Percentiles rank a stretch among this genome's conserved stretches.
phyloP scores from a whole-genome alignment of 2,888 invertebrate genomes.

The Chaetogeoica ovagalla region DNA sequence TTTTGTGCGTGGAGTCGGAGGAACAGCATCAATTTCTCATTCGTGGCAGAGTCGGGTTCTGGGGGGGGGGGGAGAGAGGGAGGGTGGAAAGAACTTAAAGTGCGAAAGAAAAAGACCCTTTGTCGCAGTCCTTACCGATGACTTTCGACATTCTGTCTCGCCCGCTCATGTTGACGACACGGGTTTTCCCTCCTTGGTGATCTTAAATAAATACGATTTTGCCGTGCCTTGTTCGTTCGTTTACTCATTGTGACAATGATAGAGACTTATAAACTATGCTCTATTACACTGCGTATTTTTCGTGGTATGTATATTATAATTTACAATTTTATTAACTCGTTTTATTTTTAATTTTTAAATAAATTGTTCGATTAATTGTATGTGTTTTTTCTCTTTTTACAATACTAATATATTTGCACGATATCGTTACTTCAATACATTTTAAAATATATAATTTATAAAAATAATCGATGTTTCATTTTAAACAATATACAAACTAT shows the following conservation, averaged over 20 bases:
- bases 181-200: constrained; percentile 23
- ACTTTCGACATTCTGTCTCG: constrained; percentile 51
- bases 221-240: constrained; percentile 30
- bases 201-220: constrained; percentile 41
- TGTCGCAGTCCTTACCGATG: constrained; percentile 48
- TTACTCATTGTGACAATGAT: constrained; percentile 38
- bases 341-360: neutral
- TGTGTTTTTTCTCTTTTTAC: no score
- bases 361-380: neutral
- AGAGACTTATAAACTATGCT: constrained; percentile 42
- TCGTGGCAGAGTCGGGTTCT: constrained; percentile 34
- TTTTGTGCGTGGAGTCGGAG: constrained; percentile 43
- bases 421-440: no score
- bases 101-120: constrained; percentile 51
- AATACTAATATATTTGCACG: no score
- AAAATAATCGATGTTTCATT: neutral
- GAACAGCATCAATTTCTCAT: constrained; percentile 51
- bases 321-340: neutral
- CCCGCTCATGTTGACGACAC: constrained; percentile 47
- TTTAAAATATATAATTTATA: no score
- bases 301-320: constrained; percentile 35
- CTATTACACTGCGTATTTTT: constrained; percentile 33
- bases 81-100: constrained; percentile 51
- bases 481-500: neutral
- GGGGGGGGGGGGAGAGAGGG: neutral